Percentiles rank a stretch among this genome's conserved stretches.
Evolutionary conservation across 2,888 invertebrate genomes (phyloP).

Genomic region (Spialia ferax): DNA sequence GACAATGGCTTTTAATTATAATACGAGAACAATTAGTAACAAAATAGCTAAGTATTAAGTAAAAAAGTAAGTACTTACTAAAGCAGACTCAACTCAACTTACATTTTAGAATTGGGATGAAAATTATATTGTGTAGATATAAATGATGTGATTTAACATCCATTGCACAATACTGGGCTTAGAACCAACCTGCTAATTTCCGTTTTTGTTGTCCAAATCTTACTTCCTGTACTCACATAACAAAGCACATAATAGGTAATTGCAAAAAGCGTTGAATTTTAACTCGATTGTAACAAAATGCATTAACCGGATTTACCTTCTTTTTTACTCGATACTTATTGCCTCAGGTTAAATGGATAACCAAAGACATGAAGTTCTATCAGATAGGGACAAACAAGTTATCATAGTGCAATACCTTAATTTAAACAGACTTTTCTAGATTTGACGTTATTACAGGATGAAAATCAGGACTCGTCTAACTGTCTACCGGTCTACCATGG

Average conservation of each 20-base stretch:
- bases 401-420: too few relatives aligned
- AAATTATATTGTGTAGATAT: not conserved
- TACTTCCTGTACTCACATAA: slow-evolving; percentile 51
- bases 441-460: too few relatives aligned
- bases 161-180: slow-evolving; percentile 30
- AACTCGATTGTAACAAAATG: slow-evolving; percentile 38
- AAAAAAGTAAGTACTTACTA: too few relatives aligned
- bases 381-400: slow-evolving; percentile 35
- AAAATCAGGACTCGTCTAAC: too few relatives aligned
- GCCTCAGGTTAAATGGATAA: slow-evolving; percentile 52
- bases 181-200: slow-evolving; percentile 30
- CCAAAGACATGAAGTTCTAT: slow-evolving; percentile 49
- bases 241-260: slow-evolving; percentile 41
- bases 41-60: too few relatives aligned
- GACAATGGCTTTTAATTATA: too few relatives aligned
- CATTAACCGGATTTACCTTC: slow-evolving; percentile 72
- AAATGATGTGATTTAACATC: slow-evolving; percentile 7
- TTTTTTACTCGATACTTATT: slow-evolving; percentile 78
- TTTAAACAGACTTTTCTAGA: too few relatives aligned
- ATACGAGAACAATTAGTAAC: too few relatives aligned
- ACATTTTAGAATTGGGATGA: not conserved
- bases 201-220: slow-evolving; percentile 25
- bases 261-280: slow-evolving; percentile 37
- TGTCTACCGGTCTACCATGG: too few relatives aligned
- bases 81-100: not conserved